Base-by-base conservation (phyloP, 64 coral and sea anemone genomes). In the Trachythela sp. region DNA sequence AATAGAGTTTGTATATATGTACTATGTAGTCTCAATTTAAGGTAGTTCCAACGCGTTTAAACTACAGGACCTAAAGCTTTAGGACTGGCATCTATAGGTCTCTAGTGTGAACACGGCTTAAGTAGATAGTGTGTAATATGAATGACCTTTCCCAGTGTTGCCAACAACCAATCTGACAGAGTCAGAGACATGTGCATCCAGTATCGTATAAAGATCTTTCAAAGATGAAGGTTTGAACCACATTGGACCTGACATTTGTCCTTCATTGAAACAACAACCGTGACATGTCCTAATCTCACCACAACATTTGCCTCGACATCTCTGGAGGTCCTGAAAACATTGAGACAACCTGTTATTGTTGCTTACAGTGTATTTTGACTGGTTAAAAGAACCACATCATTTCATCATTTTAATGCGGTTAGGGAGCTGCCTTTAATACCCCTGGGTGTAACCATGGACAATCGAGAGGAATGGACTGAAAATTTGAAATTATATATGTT, bases 71-170 rank as follows among this genome's bases (percentile, higher is more conserved):
- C n/a, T n/a, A n/a, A n/a, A n/a, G n/a, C n/a, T n/a, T n/a, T n/a
- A n/a, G n/a, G n/a, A n/a, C n/a, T n/a, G n/a, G n/a, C n/a, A n/a
- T n/a, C n/a, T n/a, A n/a, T n/a, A n/a, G n/a, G n/a, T n/a, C n/a
- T n/a, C n/a, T n/a, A n/a, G n/a, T n/a, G n/a, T n/a, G n/a, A n/a
- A n/a, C n/a, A n/a, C n/a, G n/a, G n/a, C n/a, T n/a, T n/a, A n/a
- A n/a, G n/a, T n/a, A 35, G 31, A 77, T 8, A 27, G 30, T 32
- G 4, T 24, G 2, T 38, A 31, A 11, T 11, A 45, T 6, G 42
- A 29, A 80, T 40, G 71, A 97, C 94, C 94, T 93, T 92, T 97
- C 75, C 94, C 94, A 50, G 94, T 94, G 59, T 97, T 94, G 30
- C 94, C 94, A 42, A 58, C 94, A 18, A 80, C 18, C 75, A 80